Evolutionary conservation across 1,140 invertebrate species (phyloP).

Genomic region (Phortica variegata): DNA sequence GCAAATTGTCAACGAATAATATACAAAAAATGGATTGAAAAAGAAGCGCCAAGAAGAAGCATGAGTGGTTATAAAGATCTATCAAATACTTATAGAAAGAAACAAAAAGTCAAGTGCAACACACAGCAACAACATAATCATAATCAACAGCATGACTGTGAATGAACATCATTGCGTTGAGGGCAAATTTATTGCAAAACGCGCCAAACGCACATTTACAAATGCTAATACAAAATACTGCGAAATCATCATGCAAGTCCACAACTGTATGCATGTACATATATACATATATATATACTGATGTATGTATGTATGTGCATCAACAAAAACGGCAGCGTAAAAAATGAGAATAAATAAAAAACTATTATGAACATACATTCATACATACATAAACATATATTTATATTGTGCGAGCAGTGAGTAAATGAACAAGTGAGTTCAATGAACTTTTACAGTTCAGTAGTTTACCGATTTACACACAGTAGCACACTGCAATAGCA

Average conservation of each 20-base stretch:
- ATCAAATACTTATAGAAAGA: too few species aligned
- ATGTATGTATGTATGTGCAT: slow-evolving; percentile 5
- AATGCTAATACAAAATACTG: slow-evolving; percentile 17
- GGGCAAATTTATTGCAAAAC: neutral
- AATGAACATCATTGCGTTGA: neutral
- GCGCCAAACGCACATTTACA: too few species aligned
- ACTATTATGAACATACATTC: neutral
- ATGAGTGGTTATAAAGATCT: too few species aligned
- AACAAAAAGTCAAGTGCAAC: too few species aligned
- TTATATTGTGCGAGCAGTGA: slow-evolving; percentile 21
- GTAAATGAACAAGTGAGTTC: too few species aligned
- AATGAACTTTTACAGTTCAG: slow-evolving; percentile 51
- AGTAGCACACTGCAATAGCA: slow-evolving; percentile 5
- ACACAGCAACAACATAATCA: too few species aligned
- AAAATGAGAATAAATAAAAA: neutral
- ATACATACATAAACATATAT: slow-evolving; percentile 3
- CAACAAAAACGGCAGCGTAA: slow-evolving; percentile 12
- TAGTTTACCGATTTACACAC: slow-evolving; percentile 51
- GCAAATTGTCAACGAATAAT: too few species aligned
- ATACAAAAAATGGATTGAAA: too few species aligned
- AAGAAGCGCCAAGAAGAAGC: too few species aligned
- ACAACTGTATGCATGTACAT: slow-evolving; percentile 26
- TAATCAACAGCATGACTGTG: slow-evolving; percentile 10
- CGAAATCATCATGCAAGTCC: slow-evolving; percentile 1
- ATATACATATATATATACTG: slow-evolving; percentile 3